Conservation (phyloP, 2,113 vertebrate genomes). For the Podiceps cristatus region DNA sequence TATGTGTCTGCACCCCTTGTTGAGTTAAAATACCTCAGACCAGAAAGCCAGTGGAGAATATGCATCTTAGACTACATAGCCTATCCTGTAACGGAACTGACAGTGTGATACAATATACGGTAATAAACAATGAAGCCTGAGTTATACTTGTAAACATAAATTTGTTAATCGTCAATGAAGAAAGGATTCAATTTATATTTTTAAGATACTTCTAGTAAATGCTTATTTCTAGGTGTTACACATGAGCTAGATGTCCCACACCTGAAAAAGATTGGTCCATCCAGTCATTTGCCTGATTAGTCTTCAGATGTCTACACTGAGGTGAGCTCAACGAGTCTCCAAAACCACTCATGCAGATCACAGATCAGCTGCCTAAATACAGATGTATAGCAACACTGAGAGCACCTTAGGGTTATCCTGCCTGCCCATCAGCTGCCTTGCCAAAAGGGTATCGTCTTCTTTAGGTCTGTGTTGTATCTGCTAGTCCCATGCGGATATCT, state of each 20-base stretch:
- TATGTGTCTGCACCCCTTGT: neutral
- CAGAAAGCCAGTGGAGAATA: neutral
- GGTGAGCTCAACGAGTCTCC: neutral
- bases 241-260: neutral
- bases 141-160: neutral
- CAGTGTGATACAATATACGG: neutral
- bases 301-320: neutral
- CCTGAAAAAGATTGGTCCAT: neutral
- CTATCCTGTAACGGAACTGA: neutral
- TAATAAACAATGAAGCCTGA: neutral
- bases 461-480: neutral
- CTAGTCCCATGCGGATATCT: accelerated
- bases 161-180: neutral
- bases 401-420: neutral
- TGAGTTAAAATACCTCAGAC: neutral
- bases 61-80: neutral
- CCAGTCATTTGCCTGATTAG: neutral
- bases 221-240: neutral
- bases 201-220: neutral
- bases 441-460: neutral
- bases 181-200: neutral
- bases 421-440: neutral
- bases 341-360: neutral
- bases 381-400: neutral
- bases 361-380: neutral